Percentiles rank a stretch among this genome's conserved stretches.
These are phyloP conservation scores for Adrianichthys oophorus DNA, from an alignment of 2,797 vertebrate genomes.

Conservation along the genomic window DNA sequence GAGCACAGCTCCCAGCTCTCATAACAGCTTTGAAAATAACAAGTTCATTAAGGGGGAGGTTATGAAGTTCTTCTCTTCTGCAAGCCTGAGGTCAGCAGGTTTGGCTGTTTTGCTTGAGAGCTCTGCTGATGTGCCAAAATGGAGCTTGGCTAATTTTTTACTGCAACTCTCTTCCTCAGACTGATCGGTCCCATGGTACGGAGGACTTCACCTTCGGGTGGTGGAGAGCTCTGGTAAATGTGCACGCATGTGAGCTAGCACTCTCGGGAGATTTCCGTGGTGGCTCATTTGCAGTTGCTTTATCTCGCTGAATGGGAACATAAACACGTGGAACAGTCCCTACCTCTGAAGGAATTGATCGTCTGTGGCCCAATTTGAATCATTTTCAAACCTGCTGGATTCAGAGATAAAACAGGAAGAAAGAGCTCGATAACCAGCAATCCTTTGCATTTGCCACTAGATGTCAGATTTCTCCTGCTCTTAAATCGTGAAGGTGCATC, in stretches of 20 bases:
- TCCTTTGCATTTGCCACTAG: constrained; percentile 60
- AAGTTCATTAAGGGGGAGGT: constrained; percentile 17
- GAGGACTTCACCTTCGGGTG: constrained; percentile 14
- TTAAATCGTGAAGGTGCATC: background rate
- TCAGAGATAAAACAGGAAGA: constrained; percentile 15
- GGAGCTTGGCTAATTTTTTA: constrained; percentile 64
- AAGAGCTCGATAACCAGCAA: background rate
- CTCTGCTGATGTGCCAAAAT: constrained; percentile 63
- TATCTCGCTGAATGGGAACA: constrained; percentile 18
- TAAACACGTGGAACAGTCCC: constrained; percentile 33
- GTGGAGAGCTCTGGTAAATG: constrained; percentile 6
- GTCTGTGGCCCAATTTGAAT: constrained; percentile 23
- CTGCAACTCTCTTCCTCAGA: constrained; percentile 24
- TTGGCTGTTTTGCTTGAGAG: constrained; percentile 44
- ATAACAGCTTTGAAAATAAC: constrained; percentile 31
- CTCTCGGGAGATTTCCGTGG: constrained; percentile 19
- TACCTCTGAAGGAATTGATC: constrained; percentile 21
- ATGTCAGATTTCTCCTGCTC: constrained; percentile 61
- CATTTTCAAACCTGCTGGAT: background rate
- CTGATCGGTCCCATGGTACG: constrained; percentile 2
- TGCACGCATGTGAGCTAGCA: constrained; percentile 10
- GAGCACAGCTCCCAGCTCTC: constrained; percentile 29
- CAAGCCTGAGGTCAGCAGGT: constrained; percentile 59
- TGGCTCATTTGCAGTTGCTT: constrained; percentile 27
- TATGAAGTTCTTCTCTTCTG: constrained; percentile 42